These are phyloP conservation scores for Lagocephalus sceleratus DNA, from an alignment of 2,797 vertebrate species.

Conservation along the genomic window DNA sequence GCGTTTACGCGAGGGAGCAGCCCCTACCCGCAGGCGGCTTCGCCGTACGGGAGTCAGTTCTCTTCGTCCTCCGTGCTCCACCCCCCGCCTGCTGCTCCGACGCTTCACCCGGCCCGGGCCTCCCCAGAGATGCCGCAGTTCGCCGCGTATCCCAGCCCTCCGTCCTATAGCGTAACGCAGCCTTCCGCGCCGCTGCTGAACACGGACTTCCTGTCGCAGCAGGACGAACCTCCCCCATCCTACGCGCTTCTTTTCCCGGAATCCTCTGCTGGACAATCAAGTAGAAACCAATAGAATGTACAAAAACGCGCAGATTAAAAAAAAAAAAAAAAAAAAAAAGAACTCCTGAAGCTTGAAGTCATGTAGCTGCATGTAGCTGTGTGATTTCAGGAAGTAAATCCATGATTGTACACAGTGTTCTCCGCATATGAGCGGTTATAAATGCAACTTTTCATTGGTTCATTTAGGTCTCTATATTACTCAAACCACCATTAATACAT, in stretches of 20 bases:
- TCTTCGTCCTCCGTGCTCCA: slow-evolving; percentile 32
- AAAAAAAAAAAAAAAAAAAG: background rate
- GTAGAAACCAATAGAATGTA: slow-evolving; percentile 23
- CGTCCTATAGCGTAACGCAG: slow-evolving; percentile 12
- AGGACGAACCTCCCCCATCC: slow-evolving; percentile 53
- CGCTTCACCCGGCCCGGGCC: slow-evolving; percentile 20
- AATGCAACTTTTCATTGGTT: background rate
- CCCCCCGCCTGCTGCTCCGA: slow-evolving; percentile 34
- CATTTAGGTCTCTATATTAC: background rate
- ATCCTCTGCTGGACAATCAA: slow-evolving; percentile 4
- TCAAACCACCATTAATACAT: background rate
- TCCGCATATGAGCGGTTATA: background rate
- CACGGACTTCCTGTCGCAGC: slow-evolving; percentile 55
- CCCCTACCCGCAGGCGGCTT: slow-evolving; percentile 20
- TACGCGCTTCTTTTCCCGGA: slow-evolving; percentile 59
- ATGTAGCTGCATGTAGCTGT: background rate
- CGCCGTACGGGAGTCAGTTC: slow-evolving; percentile 39
- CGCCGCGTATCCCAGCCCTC: slow-evolving; percentile 13
- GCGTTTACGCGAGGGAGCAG: slow-evolving; percentile 11
- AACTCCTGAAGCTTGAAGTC: background rate
- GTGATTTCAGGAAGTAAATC: background rate
- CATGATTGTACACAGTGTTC: background rate
- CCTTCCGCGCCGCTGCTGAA: slow-evolving; percentile 37
- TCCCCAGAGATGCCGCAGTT: slow-evolving; percentile 26
- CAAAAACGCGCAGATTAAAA: background rate